Conservation (phyloP, 2,888 invertebrate genomes). For the Chrysolina oricalcia region DNA sequence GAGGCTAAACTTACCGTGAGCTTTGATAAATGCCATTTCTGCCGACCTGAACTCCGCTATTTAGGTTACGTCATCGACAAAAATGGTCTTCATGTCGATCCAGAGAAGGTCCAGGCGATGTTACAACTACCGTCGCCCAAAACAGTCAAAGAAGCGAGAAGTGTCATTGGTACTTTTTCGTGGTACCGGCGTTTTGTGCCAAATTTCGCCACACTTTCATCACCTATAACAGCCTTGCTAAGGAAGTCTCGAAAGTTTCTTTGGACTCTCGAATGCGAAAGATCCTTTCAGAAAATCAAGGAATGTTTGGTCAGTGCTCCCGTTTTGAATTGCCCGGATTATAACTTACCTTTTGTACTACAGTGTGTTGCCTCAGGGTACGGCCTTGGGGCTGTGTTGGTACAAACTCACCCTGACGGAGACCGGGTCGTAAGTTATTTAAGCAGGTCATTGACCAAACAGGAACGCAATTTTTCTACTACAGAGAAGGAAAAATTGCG, state of each 20-base stretch:
- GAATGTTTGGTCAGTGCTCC: constrained; percentile 40
- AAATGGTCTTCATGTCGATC: constrained; percentile 39
- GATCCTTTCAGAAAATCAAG: constrained; percentile 45
- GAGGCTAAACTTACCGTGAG: constrained; percentile 41
- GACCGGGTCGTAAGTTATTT: constrained; percentile 46
- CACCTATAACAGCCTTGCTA: constrained; percentile 41
- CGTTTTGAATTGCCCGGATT: constrained; percentile 47
- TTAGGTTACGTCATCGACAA: constrained; percentile 41
- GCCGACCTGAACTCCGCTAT: constrained; percentile 38
- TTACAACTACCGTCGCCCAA: neutral
- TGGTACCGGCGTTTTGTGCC: constrained; percentile 53
- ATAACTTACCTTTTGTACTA: constrained; percentile 45
- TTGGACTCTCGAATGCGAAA: constrained; percentile 46
- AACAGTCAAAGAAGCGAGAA: constrained; percentile 40
- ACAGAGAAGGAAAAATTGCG: constrained; percentile 44
- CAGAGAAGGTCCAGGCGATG: constrained; percentile 13
- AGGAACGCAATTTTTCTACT: constrained; percentile 43
- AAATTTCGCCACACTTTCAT: constrained; percentile 44
- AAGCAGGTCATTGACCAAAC: constrained; percentile 37
- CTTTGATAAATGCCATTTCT: constrained; percentile 44
- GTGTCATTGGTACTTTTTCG: constrained; percentile 49
- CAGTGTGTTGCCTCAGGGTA: constrained; percentile 50
- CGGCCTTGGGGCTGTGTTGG: constrained; percentile 50
- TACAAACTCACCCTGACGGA: constrained; percentile 35
- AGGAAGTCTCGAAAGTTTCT: constrained; percentile 42